Evolutionary conservation across 2,113 vertebrate species (phyloP), one percentile per base, ranked within the genome.

Genomic region (Melanerpes formicivorus): DNA sequence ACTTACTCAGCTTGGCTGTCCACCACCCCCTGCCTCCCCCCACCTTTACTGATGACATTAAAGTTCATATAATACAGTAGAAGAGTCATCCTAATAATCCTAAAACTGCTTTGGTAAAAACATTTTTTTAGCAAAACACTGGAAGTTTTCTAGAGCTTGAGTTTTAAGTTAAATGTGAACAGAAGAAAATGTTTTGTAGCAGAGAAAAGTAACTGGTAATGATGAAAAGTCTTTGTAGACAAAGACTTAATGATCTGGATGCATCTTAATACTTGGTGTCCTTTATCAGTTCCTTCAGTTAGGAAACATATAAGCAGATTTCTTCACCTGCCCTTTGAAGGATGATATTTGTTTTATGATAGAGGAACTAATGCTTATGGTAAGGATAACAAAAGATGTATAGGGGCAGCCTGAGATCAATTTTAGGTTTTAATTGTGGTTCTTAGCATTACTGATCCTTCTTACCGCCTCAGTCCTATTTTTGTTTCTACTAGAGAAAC

Each of bases 401-500:
- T 80, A 74, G 34, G 26, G 29, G n/a, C 40, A 88, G 52, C 27
- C 42, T 42, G 46, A 92, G 63, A 82, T 93, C 19, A 72, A 25
- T 78, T 81, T 93, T 56, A 81, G 65, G 62, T 88, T 93, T 90
- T 91, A 91, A 91, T 75, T 77, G 66, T 90, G 59, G 63, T 76
- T 86, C 59, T 81, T 79, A 56, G 62, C n/a, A 29, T 70, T 85
- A 63, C 48, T 72, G 69, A 83, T 72, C 7, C 17, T 71, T 87
- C 22, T 62, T 65, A 46, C 16, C 76, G 18, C 27, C 46, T 92
- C n/a, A 30, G 42, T 54, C 34, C 11, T 65, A 13, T 60, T 93
- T 46, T 90, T 14, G 18, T 64, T 37, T 88, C 22, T 65, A 44
- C 15, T 37, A 40, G 40, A 63, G 60, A 84, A 71, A 55, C 7